These are phyloP conservation scores for Melanotus villosus DNA, from an alignment of 2,888 invertebrate species.

Conservation along the genomic window DNA sequence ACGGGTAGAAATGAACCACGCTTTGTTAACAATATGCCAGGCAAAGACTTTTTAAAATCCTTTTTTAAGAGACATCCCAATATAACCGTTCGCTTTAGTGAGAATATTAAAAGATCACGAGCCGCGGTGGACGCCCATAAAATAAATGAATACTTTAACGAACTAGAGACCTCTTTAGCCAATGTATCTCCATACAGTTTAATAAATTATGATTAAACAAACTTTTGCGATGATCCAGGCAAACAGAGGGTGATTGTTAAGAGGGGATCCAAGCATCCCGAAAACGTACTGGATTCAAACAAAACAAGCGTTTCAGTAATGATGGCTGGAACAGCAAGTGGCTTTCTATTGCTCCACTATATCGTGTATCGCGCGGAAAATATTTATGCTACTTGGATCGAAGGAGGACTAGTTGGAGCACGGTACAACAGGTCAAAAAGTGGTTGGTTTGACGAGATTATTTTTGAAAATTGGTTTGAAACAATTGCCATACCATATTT, in stretches of 20 bases:
- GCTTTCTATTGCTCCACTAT: background rate
- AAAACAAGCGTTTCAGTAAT: too few relatives aligned
- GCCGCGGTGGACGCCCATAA: slow-evolving; percentile 3
- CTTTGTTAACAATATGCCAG: slow-evolving; percentile 17
- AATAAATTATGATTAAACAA: slow-evolving; percentile 10
- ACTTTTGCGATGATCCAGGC: slow-evolving; percentile 12
- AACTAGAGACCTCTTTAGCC: background rate
- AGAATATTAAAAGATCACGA: slow-evolving; percentile 12
- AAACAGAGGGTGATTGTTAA: background rate
- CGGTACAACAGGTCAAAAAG: background rate
- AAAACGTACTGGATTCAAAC: too few relatives aligned
- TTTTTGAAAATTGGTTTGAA: slow-evolving; percentile 8
- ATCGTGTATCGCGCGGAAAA: slow-evolving; percentile 5
- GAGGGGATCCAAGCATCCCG: background rate
- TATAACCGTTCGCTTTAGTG: slow-evolving; percentile 5
- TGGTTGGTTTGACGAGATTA: slow-evolving; percentile 12
- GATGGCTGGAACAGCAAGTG: background rate
- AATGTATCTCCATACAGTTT: background rate
- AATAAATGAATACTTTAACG: slow-evolving; percentile 7
- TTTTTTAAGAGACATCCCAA: slow-evolving; percentile 9
- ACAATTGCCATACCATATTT: background rate
- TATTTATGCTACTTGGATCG: slow-evolving; percentile 5
- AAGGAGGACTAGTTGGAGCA: background rate
- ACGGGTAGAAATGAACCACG: background rate
- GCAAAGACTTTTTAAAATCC: slow-evolving; percentile 1